Evolutionary conservation across 2,797 vertebrate genomes (phyloP), one percentile per base, ranked within the genome.

Genomic region (Esox lucius): DNA sequence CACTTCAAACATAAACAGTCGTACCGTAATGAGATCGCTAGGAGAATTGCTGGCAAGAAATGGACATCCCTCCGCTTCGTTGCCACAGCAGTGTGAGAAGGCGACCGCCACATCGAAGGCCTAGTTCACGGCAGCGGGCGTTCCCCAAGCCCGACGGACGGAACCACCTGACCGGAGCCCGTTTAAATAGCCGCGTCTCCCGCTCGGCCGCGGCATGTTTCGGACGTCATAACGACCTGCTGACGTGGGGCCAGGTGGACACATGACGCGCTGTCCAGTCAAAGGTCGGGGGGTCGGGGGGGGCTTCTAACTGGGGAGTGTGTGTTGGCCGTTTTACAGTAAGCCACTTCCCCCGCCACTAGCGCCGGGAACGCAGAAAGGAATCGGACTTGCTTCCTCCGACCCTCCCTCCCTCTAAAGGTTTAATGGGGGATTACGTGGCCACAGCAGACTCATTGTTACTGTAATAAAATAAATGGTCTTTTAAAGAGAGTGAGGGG

Each of bases 391-490:
- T 61, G 8, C 62, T 5, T 16, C 15, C 62, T 8, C 16, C 15
- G 24, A 4, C 62, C 16, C 31, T 26, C 24, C 6, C 22, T 31
- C 2, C 17, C 64, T 7, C 17, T 17, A 66, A 66, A 31, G 64
- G 28, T 66, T 66, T 66, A 66, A 66, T 66, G 64, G 64, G 64
- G 64, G 33, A 33, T 66, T 33, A 31, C 28, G 28, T 17, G 5
- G 28, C 33, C 64, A 59, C 56, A 59, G 56, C 56, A 59, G 56
- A 59, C 56, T 59, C 31, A 66, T 66, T 66, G 64, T 66, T 66
- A 33, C 64, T 66, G 64, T 66, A 66, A 66, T 66, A 66, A 66
- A 66, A 66, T 66, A 35, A 66, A 66, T 66, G 31, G 31, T 11
- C 17, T 66, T 66, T 66, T 66, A 35, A 66, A 66, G 19, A 46